These are phyloP conservation scores for Tridacna crocea DNA, from an alignment of 2,888 invertebrate species.

Conservation along the genomic window DNA sequence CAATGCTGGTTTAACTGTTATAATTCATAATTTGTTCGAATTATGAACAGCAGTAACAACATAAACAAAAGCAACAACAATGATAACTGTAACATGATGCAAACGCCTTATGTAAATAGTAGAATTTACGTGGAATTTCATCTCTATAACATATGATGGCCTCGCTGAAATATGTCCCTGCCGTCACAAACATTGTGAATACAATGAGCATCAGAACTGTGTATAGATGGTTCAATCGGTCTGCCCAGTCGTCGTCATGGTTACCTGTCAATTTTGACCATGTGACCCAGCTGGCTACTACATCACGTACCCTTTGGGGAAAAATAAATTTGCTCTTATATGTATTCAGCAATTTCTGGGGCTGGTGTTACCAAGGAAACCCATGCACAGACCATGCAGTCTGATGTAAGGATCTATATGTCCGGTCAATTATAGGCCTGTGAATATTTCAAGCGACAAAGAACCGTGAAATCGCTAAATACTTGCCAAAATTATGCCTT, in stretches of 20 bases:
- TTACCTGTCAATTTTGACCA: conserved; percentile 74
- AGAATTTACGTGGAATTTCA: conserved; percentile 66
- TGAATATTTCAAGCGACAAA: neutral
- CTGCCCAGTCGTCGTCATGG: conserved; percentile 77
- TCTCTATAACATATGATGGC: conserved; percentile 73
- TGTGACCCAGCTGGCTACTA: conserved; percentile 55
- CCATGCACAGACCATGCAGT: too few species aligned
- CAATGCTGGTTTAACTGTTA: too few species aligned
- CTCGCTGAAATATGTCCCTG: conserved; percentile 74
- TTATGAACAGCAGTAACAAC: too few species aligned
- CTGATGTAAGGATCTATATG: too few species aligned
- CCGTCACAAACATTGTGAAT: conserved; percentile 74
- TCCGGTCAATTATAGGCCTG: neutral
- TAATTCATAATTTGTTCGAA: too few species aligned
- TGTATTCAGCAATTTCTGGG: too few species aligned
- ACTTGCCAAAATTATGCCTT: neutral
- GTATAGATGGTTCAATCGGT: conserved; percentile 75
- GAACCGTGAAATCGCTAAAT: neutral
- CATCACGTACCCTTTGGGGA: neutral
- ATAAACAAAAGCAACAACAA: too few species aligned
- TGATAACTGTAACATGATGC: too few species aligned
- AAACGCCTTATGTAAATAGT: too few species aligned
- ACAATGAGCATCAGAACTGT: conserved; percentile 73
- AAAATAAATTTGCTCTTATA: neutral
- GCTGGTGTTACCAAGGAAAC: too few species aligned